Conservation (phyloP, 2,888 invertebrate genomes). For the Eurois occulta region DNA sequence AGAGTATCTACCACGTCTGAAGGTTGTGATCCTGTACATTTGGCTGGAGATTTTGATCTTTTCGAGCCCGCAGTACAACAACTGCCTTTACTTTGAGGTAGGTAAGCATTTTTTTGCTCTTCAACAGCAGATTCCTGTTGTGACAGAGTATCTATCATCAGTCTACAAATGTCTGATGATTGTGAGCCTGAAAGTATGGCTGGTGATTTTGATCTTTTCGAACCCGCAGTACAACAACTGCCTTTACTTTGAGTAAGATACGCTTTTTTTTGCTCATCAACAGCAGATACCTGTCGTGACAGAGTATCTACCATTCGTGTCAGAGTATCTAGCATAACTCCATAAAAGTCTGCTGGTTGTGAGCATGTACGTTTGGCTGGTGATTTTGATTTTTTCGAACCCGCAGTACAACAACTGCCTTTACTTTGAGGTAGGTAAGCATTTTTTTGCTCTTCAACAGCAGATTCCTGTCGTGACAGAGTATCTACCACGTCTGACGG, state of each 20-base stretch:
- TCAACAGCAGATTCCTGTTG: neutral
- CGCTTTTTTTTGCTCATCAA: neutral
- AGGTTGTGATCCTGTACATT: neutral
- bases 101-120: neutral
- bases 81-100: neutral
- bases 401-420: neutral
- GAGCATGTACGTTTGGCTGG: neutral
- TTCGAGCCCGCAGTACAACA: neutral
- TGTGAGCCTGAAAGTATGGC: neutral
- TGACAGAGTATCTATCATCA: neutral
- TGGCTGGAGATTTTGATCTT: neutral
- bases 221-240: neutral
- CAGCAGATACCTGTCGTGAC: neutral
- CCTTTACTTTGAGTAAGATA: neutral
- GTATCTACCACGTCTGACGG: neutral
- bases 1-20: neutral
- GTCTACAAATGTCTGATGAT: neutral
- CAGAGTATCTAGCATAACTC: neutral
- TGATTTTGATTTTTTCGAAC: neutral
- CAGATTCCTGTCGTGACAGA: neutral
- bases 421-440: neutral
- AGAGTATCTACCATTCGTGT: neutral
- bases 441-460: neutral
- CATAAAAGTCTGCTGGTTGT: neutral
- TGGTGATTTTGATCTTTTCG: neutral